These are phyloP conservation scores for Pseudobourletiella spinata DNA, from an alignment of 1,140 invertebrate genomes.

Conservation along the genomic window DNA sequence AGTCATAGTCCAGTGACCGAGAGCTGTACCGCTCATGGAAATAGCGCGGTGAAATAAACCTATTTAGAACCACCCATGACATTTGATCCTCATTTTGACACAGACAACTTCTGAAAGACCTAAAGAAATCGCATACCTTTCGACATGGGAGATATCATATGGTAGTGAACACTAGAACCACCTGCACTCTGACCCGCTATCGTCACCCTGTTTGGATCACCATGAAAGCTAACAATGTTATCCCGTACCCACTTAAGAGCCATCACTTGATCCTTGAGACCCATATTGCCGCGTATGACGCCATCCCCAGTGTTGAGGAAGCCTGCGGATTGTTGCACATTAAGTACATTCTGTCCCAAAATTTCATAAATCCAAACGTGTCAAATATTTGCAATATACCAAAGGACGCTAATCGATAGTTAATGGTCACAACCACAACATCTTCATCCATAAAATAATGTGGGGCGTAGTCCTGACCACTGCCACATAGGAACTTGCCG, in stretches of 20 bases:
- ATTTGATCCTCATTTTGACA: too few species aligned
- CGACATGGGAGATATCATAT: constrained; percentile 31
- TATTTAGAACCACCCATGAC: constrained; percentile 20
- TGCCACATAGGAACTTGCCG: constrained; percentile 42
- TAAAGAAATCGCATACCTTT: constrained; percentile 28
- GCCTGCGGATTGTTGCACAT: too few species aligned
- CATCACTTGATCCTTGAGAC: too few species aligned
- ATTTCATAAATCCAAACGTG: background rate
- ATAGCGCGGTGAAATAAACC: constrained; percentile 40
- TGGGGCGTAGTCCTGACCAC: constrained; percentile 37
- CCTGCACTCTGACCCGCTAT: constrained; percentile 7
- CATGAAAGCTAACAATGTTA: constrained; percentile 9
- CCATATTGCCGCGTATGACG: constrained; percentile 18
- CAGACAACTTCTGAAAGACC: background rate
- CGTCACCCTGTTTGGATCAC: background rate
- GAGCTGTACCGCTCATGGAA: constrained; percentile 44
- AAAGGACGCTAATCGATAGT: constrained; percentile 47
- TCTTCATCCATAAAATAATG: constrained; percentile 41
- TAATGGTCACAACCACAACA: constrained; percentile 50
- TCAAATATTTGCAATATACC: too few species aligned
- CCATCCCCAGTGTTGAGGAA: constrained; percentile 28
- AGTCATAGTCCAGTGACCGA: constrained; percentile 43
- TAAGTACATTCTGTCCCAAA: constrained; percentile 1
- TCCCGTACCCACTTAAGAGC: constrained; percentile 19
- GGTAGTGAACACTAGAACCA: constrained; percentile 30